Evolutionary conservation across 2,113 vertebrate genomes (phyloP).

Genomic region (Bolborhynchus lineola): DNA sequence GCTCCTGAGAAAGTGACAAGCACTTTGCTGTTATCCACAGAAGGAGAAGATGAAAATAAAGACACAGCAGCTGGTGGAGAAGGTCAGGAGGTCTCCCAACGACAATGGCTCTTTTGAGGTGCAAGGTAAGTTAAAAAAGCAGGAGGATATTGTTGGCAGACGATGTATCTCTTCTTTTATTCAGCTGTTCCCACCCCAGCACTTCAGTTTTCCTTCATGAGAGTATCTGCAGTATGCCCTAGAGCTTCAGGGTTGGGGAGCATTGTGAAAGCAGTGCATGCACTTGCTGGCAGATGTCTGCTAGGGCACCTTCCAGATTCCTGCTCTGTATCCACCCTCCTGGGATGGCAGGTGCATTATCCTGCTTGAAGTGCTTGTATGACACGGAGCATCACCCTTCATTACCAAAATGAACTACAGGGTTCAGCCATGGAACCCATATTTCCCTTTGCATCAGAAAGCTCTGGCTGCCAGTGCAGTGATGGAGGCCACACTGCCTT

Average conservation of each 20-base stretch:
- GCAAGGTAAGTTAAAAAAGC: constrained; percentile 72
- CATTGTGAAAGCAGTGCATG: not conserved
- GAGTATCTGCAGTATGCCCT: not conserved
- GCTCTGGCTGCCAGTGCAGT: not conserved
- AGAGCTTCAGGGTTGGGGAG: not conserved
- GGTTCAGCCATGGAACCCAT: not conserved
- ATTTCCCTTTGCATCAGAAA: not conserved
- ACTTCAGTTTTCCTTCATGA: not conserved
- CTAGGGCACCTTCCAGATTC: not conserved
- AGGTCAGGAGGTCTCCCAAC: constrained; percentile 80
- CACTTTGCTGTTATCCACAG: constrained; percentile 66
- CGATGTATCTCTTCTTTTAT: not conserved
- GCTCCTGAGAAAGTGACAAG: not conserved
- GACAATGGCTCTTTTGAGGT: constrained; percentile 86
- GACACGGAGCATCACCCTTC: not conserved
- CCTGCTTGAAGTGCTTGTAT: not conserved
- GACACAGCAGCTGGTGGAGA: constrained; percentile 82
- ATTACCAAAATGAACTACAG: not conserved
- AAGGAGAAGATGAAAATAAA: constrained; percentile 87
- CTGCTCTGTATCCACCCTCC: not conserved
- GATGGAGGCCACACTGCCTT: not conserved
- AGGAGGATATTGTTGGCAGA: not conserved
- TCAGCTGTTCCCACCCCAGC: constrained; percentile 15
- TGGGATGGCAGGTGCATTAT: not conserved
- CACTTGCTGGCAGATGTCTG: not conserved